Conservation (phyloP, 2,888 invertebrate species). For the Plagodis dolabraria region DNA sequence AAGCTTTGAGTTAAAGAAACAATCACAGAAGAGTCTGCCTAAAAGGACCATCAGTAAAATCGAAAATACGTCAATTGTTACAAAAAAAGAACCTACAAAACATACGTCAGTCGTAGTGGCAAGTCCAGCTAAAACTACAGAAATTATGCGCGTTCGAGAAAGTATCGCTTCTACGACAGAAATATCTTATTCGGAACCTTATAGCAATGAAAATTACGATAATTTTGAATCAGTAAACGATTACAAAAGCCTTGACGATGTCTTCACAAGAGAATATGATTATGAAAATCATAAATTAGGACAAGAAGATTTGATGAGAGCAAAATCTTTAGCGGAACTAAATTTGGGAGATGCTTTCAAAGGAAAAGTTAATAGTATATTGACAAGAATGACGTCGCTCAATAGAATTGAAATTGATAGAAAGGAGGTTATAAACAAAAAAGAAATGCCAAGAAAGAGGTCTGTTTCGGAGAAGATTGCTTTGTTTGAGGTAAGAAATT, state of each 20-base stretch:
- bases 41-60: constrained; percentile 8
- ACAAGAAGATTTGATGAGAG: constrained; percentile 32
- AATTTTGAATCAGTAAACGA: constrained; percentile 17
- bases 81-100: neutral
- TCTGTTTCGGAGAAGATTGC: constrained; percentile 71
- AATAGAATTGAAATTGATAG: constrained; percentile 49
- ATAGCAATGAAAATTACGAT: constrained; percentile 12
- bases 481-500: constrained; percentile 66
- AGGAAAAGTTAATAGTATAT: constrained; percentile 60
- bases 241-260: constrained; percentile 27
- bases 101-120: neutral
- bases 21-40: neutral
- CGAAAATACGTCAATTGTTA: constrained; percentile 4
- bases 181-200: constrained; percentile 1
- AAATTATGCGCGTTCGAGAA: constrained; percentile 1
- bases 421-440: constrained; percentile 51
- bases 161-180: neutral
- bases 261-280: constrained; percentile 21
- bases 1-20: constrained; percentile 17
- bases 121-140: neutral
- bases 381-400: constrained; percentile 62
- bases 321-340: constrained; percentile 61
- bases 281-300: constrained; percentile 22
- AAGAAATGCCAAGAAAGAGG: constrained; percentile 60
- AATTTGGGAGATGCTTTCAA: constrained; percentile 59